Percentiles rank a stretch among this genome's conserved stretches.
Conservation (phyloP, 2,888 invertebrate species). For the Allolobophora icterica region DNA sequence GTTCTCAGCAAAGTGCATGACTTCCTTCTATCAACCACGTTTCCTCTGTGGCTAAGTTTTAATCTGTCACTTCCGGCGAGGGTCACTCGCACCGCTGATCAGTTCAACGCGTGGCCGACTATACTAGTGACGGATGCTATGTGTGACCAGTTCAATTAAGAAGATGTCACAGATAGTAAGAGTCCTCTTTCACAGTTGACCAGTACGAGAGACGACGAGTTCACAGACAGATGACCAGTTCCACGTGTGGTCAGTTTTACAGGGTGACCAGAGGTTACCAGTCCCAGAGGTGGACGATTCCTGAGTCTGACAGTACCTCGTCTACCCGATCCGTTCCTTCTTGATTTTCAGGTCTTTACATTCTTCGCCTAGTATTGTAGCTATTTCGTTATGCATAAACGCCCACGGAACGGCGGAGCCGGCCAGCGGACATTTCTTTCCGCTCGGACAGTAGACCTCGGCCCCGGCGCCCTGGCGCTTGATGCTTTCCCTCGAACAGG, state of each 20-base stretch:
- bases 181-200: not conserved
- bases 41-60: not conserved
- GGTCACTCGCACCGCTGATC: not conserved
- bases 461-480: slow-evolving; percentile 91
- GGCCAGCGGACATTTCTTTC: slow-evolving; percentile 91
- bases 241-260: not conserved
- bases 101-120: not conserved
- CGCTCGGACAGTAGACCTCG: slow-evolving; percentile 97
- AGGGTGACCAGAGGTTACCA: not conserved
- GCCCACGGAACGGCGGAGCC: slow-evolving; percentile 99
- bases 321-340: slow-evolving; percentile 44
- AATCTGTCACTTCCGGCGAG: not conserved
- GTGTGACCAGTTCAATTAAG: not conserved
- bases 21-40: not conserved
- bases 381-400: slow-evolving; percentile 99
- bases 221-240: no score
- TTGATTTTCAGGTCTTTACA: slow-evolving; percentile 50
- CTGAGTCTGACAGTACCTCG: no score
- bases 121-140: not conserved
- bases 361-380: slow-evolving; percentile 79
- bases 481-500: slow-evolving; percentile 97
- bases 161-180: not conserved
- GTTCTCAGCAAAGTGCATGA: not conserved
- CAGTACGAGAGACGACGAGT: not conserved
- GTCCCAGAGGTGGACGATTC: not conserved